Percentiles rank a stretch among this genome's conserved stretches.
Conservation (phyloP, 1,140 invertebrate species). For the Zeugodacus cucurbitae region DNA sequence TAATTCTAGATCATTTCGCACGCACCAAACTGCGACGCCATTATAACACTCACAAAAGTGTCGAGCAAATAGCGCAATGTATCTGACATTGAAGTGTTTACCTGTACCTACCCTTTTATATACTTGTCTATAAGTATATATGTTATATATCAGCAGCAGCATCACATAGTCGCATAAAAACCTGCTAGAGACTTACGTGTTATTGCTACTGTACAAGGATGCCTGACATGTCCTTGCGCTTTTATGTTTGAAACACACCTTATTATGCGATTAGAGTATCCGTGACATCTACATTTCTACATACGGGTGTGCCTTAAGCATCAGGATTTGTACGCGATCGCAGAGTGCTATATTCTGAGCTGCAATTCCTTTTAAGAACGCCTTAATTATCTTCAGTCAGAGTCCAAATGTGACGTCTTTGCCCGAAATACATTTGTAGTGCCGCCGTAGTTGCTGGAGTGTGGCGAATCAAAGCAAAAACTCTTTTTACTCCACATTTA, state of each 20-base stretch:
- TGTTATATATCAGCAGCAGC: not conserved
- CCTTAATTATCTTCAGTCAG: too few relatives aligned
- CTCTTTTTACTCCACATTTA: too few relatives aligned
- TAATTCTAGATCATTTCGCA: conserved; percentile 25
- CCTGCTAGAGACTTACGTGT: not conserved
- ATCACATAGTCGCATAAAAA: not conserved
- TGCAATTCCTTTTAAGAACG: too few relatives aligned
- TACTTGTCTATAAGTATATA: not conserved
- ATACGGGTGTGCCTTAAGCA: not conserved
- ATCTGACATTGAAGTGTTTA: not conserved
- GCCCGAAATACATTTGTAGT: too few relatives aligned
- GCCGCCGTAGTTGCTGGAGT: too few relatives aligned
- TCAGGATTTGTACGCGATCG: too few relatives aligned
- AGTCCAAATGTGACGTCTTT: too few relatives aligned
- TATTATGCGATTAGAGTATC: not conserved
- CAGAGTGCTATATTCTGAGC: too few relatives aligned
- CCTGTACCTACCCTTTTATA: not conserved
- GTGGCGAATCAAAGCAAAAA: too few relatives aligned
- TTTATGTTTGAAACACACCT: not conserved
- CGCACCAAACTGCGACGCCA: not conserved
- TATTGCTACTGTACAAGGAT: not conserved
- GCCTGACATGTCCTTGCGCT: not conserved
- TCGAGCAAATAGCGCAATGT: not conserved
- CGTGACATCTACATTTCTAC: not conserved
- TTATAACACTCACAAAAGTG: not conserved